Evolutionary conservation across 2,797 vertebrate genomes (phyloP).

Genomic region (Prionace glauca): DNA sequence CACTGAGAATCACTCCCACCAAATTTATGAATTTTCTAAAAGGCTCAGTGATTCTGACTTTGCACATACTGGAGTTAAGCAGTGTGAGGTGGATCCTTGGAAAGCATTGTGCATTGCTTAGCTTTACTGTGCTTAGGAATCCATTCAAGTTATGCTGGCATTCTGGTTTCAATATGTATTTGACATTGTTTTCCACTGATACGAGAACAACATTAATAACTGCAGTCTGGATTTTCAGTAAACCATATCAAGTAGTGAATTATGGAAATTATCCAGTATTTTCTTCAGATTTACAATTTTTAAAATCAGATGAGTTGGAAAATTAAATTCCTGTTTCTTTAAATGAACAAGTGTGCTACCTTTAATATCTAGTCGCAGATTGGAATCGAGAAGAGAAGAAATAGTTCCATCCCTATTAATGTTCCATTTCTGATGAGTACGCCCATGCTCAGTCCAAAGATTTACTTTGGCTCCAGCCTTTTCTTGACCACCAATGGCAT

Average conservation of each 20-base stretch:
- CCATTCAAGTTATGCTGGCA: background rate
- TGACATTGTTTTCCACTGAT: background rate
- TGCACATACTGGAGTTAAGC: background rate
- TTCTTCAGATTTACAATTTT: constrained; percentile 13
- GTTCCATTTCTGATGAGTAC: constrained; percentile 69
- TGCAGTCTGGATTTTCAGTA: background rate
- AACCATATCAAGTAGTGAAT: background rate
- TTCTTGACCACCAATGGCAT: constrained; percentile 69
- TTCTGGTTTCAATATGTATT: background rate
- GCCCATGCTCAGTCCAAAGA: constrained; percentile 70
- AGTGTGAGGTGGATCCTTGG: background rate
- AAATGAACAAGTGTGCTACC: constrained; percentile 49
- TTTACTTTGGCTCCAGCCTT: constrained; percentile 66
- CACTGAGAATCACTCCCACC: no score
- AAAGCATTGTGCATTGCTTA: background rate
- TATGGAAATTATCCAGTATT: background rate
- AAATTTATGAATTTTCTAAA: background rate
- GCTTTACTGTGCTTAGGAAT: background rate
- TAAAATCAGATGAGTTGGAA: background rate
- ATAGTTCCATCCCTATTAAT: constrained; percentile 68
- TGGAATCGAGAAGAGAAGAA: constrained; percentile 63
- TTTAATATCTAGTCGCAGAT: constrained; percentile 72
- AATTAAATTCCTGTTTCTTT: background rate
- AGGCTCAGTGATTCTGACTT: background rate
- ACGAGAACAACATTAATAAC: background rate